A percentile compares a stretch with the other conserved stretches of the same genome.
These are phyloP conservation scores for Anoura caudifer DNA, from an alignment of 2,113 vertebrate species.

Conservation along the genomic window DNA sequence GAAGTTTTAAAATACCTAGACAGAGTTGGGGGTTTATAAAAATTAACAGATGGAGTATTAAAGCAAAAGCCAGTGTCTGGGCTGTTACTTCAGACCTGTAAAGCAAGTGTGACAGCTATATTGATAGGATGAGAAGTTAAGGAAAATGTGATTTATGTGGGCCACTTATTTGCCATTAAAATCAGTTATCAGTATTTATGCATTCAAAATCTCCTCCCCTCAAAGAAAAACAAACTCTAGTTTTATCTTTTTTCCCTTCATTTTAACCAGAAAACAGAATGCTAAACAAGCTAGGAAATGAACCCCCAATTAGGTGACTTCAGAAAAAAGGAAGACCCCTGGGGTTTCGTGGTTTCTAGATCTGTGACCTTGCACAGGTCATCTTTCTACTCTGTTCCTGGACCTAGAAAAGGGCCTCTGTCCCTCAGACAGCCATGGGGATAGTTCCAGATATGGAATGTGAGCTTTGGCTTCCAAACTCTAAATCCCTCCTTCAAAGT, in stretches of 20 bases:
- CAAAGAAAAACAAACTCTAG: background rate
- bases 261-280: background rate
- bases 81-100: background rate
- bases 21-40: background rate
- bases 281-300: background rate
- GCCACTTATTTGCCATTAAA: background rate
- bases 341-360: background rate
- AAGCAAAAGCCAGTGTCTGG: background rate
- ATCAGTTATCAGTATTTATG: background rate
- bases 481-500: background rate
- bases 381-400: background rate
- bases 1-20: background rate
- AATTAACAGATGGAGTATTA: background rate
- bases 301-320: background rate
- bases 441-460: background rate
- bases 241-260: background rate
- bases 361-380: background rate
- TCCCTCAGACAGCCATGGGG: background rate
- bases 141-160: background rate
- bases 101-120: background rate
- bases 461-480: background rate
- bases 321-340: background rate
- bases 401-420: background rate
- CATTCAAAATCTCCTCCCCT: background rate
- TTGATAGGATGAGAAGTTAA: background rate